Conservation (phyloP, 2,113 vertebrate genomes). For the Jaculus jaculus region DNA sequence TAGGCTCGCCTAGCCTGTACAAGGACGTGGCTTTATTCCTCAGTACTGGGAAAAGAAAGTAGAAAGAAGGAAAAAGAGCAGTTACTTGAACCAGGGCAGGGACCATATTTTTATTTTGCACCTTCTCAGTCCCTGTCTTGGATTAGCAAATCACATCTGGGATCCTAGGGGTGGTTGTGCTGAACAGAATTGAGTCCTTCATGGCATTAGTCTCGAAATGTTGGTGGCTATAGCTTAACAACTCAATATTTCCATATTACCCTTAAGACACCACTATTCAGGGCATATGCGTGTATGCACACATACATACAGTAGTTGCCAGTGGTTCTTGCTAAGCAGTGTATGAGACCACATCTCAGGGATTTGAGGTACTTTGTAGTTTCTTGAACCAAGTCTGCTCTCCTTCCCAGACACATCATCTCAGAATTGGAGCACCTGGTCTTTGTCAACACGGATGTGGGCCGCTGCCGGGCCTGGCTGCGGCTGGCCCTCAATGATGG, state of each 20-base stretch:
- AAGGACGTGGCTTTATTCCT: neutral
- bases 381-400: neutral
- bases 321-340: neutral
- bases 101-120: neutral
- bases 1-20: neutral
- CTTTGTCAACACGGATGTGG: conserved; percentile 93
- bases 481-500: conserved; percentile 94
- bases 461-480: conserved; percentile 96
- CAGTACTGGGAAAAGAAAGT: neutral
- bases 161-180: neutral
- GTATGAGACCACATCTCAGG: neutral
- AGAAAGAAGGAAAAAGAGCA: neutral
- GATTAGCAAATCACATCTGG: neutral
- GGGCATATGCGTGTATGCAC: too few relatives aligned
- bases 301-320: neutral
- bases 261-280: neutral
- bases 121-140: neutral
- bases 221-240: neutral
- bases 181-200: neutral
- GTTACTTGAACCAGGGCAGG: neutral
- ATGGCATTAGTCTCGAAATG: neutral
- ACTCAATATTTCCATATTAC: neutral
- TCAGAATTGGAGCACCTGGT: conserved; percentile 91
- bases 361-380: neutral
- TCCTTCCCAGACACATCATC: conserved; percentile 88